phyloP scores from a whole-genome alignment of 2,888 invertebrate genomes.

The Drosophila flavopinicola region DNA sequence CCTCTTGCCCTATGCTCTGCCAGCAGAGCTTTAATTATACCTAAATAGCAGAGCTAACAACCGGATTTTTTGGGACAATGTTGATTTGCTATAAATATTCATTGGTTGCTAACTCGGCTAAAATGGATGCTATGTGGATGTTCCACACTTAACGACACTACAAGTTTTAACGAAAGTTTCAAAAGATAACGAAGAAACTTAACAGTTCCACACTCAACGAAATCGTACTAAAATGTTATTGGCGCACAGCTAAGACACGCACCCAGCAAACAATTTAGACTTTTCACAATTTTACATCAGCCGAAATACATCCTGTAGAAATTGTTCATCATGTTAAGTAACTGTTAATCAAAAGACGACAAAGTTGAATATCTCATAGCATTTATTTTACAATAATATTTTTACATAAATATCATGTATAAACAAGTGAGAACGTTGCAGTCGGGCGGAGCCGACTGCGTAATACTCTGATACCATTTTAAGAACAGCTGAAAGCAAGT shows the following conservation, averaged over 20 bases:
- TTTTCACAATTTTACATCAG: not conserved
- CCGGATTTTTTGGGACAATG: slow-evolving; percentile 38
- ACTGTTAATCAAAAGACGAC: too few species aligned
- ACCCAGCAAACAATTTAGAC: not conserved
- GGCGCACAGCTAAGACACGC: not conserved
- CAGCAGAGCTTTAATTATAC: slow-evolving; percentile 25
- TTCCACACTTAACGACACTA: slow-evolving; percentile 11
- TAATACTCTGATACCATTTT: too few species aligned
- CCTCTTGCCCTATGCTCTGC: not conserved
- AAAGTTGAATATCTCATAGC: too few species aligned
- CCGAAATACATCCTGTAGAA: too few species aligned
- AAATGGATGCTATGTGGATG: not conserved
- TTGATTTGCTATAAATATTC: slow-evolving; percentile 26
- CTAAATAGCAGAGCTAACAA: slow-evolving; percentile 11
- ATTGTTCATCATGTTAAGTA: too few species aligned
- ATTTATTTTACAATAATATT: too few species aligned
- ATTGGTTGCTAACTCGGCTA: slow-evolving; percentile 7
- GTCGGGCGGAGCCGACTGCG: too few species aligned
- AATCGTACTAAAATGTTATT: too few species aligned
- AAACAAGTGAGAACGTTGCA: too few species aligned
- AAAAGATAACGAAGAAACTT: slow-evolving; percentile 14
- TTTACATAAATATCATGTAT: too few species aligned
- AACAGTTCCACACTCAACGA: slow-evolving; percentile 26
- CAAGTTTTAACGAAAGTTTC: not conserved
- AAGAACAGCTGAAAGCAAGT: too few species aligned